Evolutionary conservation across 1,140 invertebrate genomes (phyloP).

Genomic region (Thalassaphorura encarpata): DNA sequence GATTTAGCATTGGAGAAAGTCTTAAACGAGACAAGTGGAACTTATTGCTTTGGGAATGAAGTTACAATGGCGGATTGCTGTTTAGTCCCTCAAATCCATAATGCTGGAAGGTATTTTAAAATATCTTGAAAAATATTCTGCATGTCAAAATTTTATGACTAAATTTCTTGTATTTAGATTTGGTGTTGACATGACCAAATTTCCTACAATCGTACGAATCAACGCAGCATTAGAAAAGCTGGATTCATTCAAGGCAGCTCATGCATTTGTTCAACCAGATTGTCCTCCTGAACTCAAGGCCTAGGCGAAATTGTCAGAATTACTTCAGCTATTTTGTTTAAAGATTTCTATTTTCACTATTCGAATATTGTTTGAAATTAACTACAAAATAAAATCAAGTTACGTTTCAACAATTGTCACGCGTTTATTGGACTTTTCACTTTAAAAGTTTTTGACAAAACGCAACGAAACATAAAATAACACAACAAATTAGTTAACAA

Average conservation of each 20-base stretch:
- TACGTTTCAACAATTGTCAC: no score
- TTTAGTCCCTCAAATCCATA: constrained; percentile 86
- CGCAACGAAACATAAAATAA: no score
- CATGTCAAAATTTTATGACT: not conserved
- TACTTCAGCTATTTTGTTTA: no score
- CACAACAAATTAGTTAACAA: no score
- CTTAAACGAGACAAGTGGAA: constrained; percentile 69
- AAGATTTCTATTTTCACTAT: no score
- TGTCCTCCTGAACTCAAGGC: constrained; percentile 53
- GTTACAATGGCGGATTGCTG: constrained; percentile 91
- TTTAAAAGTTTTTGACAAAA: no score
- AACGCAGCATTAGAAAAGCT: constrained; percentile 56
- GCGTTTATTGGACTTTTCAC: no score
- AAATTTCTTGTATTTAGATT: constrained; percentile 50
- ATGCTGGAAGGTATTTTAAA: constrained; percentile 59
- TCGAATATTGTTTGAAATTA: no score
- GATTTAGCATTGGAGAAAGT: constrained; percentile 73
- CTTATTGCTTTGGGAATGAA: constrained; percentile 88
- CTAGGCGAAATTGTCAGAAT: no score
- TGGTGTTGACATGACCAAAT: constrained; percentile 77
- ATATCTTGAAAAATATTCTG: not conserved
- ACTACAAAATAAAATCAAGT: no score
- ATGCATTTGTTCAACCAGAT: constrained; percentile 82
- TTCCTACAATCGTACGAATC: constrained; percentile 77
- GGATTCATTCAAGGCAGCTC: constrained; percentile 76